Percentiles rank a stretch among this genome's conserved stretches.
Conservation (phyloP, 2,113 vertebrate genomes). For the Gavia stellata region DNA sequence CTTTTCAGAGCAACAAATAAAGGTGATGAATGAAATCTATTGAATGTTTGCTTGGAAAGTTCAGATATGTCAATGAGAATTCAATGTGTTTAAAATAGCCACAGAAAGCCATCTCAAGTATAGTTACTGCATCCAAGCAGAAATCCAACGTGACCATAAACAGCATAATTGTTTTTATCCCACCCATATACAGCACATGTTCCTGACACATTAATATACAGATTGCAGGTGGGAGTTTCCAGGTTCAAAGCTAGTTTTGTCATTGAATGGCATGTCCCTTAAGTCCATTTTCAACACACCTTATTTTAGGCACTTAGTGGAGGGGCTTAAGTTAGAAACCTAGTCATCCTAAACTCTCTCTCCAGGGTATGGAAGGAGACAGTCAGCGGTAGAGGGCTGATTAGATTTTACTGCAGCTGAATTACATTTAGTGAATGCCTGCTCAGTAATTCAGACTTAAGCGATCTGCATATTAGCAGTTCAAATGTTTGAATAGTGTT, state of each 20-base stretch:
- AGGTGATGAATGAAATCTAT: not conserved
- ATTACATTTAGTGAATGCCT: not conserved
- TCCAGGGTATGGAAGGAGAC: not conserved
- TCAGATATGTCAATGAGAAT: not conserved
- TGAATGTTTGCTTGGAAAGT: not conserved
- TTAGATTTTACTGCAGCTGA: not conserved
- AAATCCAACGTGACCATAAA: not conserved
- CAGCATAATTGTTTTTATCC: not conserved
- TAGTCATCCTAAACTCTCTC: not conserved
- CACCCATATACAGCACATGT: not conserved
- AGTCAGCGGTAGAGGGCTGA: not conserved
- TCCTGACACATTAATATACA: not conserved
- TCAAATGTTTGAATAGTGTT: not conserved
- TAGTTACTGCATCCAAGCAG: not conserved
- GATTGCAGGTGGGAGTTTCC: conserved; percentile 21
- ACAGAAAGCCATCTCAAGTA: not conserved
- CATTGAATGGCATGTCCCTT: not conserved
- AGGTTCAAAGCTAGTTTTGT: not conserved
- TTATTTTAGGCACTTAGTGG: not conserved
- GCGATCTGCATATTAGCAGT: not conserved
- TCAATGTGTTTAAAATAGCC: not conserved
- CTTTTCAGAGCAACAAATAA: not conserved
- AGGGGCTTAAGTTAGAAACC: not conserved
- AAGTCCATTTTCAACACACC: not conserved
- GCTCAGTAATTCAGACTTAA: not conserved